These are phyloP conservation scores for Hedya salicella DNA, from an alignment of 2,888 invertebrate genomes.

Conservation along the genomic window DNA sequence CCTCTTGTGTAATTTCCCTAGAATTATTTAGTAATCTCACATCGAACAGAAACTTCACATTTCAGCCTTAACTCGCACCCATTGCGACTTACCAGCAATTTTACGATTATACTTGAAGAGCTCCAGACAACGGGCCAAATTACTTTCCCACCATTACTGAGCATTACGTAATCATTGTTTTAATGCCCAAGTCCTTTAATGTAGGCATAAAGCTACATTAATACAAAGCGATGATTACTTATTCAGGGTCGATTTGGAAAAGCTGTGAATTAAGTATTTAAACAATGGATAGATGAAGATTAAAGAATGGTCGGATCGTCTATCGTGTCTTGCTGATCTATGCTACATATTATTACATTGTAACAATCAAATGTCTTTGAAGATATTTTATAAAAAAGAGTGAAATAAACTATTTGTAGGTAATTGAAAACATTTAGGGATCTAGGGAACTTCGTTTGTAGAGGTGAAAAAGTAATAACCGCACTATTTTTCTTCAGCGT, in stretches of 20 bases:
- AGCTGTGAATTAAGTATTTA: constrained; percentile 3
- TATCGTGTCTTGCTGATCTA: not conserved
- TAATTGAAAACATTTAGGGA: no score
- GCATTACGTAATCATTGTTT: constrained; percentile 29
- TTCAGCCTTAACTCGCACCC: constrained; percentile 2
- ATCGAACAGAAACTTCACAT: not conserved
- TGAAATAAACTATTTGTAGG: no score
- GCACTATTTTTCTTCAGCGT: no score
- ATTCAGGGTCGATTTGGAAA: constrained; percentile 12
- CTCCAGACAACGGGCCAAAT: constrained; percentile 20
- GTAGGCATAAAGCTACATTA: constrained; percentile 28
- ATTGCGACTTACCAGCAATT: constrained; percentile 10
- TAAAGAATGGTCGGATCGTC: not conserved
- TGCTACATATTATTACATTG: no score
- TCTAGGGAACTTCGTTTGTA: no score
- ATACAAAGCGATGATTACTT: constrained; percentile 23
- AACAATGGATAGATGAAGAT: not conserved
- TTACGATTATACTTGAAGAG: constrained; percentile 19
- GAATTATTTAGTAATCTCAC: not conserved
- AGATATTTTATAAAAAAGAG: no score
- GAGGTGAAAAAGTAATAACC: no score
- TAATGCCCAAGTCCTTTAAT: constrained; percentile 19
- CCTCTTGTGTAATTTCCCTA: no score
- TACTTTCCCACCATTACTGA: constrained; percentile 24
- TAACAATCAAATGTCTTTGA: no score